Evolutionary conservation across 2,888 invertebrate species (phyloP).

Genomic region (Cheilosia scutellata): DNA sequence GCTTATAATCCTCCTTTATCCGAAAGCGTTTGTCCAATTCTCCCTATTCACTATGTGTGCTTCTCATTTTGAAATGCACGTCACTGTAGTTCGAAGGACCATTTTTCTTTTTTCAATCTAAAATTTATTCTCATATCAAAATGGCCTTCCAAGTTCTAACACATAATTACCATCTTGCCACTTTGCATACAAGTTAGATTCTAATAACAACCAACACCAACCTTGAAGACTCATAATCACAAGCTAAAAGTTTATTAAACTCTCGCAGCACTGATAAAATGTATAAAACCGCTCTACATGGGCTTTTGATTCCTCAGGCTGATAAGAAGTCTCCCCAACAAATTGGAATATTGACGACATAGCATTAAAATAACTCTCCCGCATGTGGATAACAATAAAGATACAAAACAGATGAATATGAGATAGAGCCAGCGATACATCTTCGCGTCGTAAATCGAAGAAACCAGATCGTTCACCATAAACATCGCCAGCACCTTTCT

Average conservation of each 20-base stretch:
- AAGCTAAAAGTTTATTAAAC: conserved; percentile 25
- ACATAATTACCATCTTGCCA: too few relatives aligned
- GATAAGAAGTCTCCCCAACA: conserved; percentile 26
- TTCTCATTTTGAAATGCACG: too few relatives aligned
- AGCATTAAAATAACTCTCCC: conserved; percentile 22
- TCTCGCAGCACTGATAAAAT: conserved; percentile 3
- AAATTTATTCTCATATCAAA: too few relatives aligned
- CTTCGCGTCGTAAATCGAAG: conserved; percentile 8
- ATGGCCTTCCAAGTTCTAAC: too few relatives aligned
- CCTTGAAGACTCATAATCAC: conserved; percentile 26
- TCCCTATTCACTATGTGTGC: too few relatives aligned
- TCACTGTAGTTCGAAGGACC: too few relatives aligned
- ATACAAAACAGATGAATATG: conserved; percentile 36
- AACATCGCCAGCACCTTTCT: too few relatives aligned
- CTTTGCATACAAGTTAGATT: too few relatives aligned
- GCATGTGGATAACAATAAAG: conserved; percentile 40
- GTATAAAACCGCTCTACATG: conserved; percentile 13
- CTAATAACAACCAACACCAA: not conserved
- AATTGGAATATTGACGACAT: conserved; percentile 37
- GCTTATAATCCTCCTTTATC: too few relatives aligned
- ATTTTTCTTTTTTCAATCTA: too few relatives aligned
- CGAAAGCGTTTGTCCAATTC: too few relatives aligned
- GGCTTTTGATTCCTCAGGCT: conserved; percentile 9
- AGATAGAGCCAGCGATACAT: conserved; percentile 36
- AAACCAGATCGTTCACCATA: conserved; percentile 19